Evolutionary conservation across 2,888 invertebrate species (phyloP), one percentile per base, ranked within the genome.

Genomic region (Fragum whitleyi): DNA sequence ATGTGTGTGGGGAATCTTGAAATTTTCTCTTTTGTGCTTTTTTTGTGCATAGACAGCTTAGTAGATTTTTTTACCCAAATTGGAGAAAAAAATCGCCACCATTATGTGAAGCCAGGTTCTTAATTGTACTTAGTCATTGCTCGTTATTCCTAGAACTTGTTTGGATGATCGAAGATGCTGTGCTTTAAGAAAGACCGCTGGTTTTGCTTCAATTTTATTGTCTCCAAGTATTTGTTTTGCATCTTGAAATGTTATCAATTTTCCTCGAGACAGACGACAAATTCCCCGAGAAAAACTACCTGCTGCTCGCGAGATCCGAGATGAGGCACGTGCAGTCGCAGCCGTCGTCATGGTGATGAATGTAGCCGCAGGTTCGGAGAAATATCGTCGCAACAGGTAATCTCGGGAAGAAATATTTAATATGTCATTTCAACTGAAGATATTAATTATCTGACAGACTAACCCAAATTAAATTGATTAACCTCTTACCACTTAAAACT

Each of bases 371-470:
- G 83, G 83, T 55, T 74, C 77, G 61, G 76, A 79, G 77, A 79
- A 83, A 83, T 79, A 79, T 77, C 77, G 77, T 79, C 83, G 74
- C 79, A 51, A 79, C 79, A 83, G 83, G 83, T 77, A 83, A 79
- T 79, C 62, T 16, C 67, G 77, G 72, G 77, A 83, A 83, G 83
- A 83, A 83, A 83, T 79, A 83, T 83, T 79, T 83, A 83, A 83
- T 83, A 79, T 79, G 83, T 79, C 79, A 83, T 74, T 73, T 68
- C 59, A 83, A 79, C 74, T 77, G 79, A 79, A 83, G 76, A 83
- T 71, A 83, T 83, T 83, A 83, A 83, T 79, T 83, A 82, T 82
- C 82, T 55, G 82, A 59, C 82, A 78, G 69, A 61, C 65, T 28
- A 76, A 7, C 42, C 75, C 61, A 42, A 65, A 55, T 51, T 69